Percentiles rank a stretch among this genome's conserved stretches.
These are phyloP conservation scores for Triops longicaudatus DNA, from an alignment of 1,140 invertebrate species.

Conservation along the genomic window DNA sequence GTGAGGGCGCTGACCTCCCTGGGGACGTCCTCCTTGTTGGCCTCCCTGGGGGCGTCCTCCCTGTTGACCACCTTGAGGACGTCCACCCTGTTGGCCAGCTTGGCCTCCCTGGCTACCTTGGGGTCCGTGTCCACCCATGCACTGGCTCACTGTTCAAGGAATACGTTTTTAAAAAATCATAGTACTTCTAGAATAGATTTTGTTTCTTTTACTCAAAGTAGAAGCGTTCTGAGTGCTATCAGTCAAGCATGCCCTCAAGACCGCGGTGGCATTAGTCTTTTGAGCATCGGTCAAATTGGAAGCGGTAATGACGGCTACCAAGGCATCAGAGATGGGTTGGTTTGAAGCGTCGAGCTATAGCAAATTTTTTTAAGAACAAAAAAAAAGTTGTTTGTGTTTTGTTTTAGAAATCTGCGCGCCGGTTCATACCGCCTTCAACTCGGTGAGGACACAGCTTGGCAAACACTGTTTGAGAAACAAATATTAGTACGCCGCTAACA, in stretches of 20 bases:
- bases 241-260: background rate
- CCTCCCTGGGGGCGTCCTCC: background rate
- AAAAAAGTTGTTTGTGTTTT: too few species aligned
- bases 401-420: too few species aligned
- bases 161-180: background rate
- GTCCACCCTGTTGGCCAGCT: background rate
- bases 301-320: background rate
- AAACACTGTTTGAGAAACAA: background rate
- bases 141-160: background rate
- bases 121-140: background rate
- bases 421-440: background rate
- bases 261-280: background rate
- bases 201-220: background rate
- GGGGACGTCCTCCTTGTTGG: background rate
- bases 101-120: background rate
- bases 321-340: background rate
- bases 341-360: background rate
- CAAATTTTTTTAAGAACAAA: background rate
- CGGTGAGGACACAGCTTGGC: background rate
- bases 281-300: background rate
- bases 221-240: background rate
- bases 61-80: background rate
- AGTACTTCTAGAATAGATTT: background rate
- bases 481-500: background rate
- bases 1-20: too few species aligned